Percentiles rank a stretch among this genome's conserved stretches.
These are phyloP conservation scores for Tethea ocularis DNA, from an alignment of 2,888 invertebrate genomes.

Conservation along the genomic window DNA sequence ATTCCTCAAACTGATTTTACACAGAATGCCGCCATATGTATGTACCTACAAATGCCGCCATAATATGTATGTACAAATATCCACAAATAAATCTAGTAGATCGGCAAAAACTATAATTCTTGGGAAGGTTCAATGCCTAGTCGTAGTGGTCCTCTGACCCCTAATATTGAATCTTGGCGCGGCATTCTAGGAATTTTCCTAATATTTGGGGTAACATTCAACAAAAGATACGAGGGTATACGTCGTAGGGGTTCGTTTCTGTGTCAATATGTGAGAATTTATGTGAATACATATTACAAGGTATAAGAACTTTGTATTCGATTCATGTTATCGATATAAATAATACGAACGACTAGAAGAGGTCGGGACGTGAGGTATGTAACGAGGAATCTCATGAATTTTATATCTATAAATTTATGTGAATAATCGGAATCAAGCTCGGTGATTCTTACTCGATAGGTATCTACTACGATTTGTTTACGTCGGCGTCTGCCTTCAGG, in stretches of 20 bases:
- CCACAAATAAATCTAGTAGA: slow-evolving; percentile 20
- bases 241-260: slow-evolving; percentile 50
- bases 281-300: slow-evolving; percentile 52
- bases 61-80: not conserved
- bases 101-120: slow-evolving; percentile 44
- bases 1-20: too few species aligned
- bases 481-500: not conserved
- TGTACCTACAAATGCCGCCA: not conserved
- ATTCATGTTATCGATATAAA: slow-evolving; percentile 12
- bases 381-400: slow-evolving; percentile 4
- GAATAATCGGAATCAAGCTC: not conserved
- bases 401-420: not conserved
- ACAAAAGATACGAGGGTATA: slow-evolving; percentile 65
- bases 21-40: not conserved
- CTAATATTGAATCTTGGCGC: slow-evolving; percentile 53
- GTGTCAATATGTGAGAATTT: slow-evolving; percentile 67
- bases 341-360: not conserved
- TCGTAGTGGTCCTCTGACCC: slow-evolving; percentile 38
- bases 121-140: slow-evolving; percentile 34
- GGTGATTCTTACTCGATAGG: not conserved
- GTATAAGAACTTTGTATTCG: slow-evolving; percentile 14
- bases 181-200: slow-evolving; percentile 59
- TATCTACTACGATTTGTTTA: not conserved
- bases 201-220: slow-evolving; percentile 57
- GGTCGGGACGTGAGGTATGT: not conserved